Percentiles rank a stretch among this genome's conserved stretches.
Evolutionary conservation across 2,113 vertebrate genomes (phyloP).

Genomic region (Chaenocephalus aceratus): DNA sequence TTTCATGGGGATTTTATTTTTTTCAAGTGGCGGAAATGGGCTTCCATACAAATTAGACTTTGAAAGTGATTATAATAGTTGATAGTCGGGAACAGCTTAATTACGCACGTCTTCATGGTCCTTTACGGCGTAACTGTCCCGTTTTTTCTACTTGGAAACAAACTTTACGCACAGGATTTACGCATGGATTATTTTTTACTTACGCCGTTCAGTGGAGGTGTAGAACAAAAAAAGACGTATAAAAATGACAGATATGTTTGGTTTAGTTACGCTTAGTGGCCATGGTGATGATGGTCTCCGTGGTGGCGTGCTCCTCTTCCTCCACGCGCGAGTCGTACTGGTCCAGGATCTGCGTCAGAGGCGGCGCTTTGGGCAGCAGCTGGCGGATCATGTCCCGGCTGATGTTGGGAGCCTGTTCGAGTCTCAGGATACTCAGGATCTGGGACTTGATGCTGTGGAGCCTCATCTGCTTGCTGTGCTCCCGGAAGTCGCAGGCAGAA

Average conservation of each 20-base stretch:
- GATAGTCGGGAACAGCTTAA: background rate
- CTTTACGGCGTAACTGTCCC: background rate
- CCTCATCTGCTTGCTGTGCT: constrained; percentile 94
- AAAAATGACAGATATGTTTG: background rate
- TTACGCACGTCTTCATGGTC: background rate
- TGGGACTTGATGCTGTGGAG: constrained; percentile 97
- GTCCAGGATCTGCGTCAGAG: constrained; percentile 94
- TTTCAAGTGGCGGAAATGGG: too few species aligned
- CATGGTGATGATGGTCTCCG: constrained; percentile 98
- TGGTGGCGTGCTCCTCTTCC: constrained; percentile 93
- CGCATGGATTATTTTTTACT: constrained; percentile 31
- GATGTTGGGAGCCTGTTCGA: constrained; percentile 97
- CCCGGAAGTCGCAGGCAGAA: constrained; percentile 92
- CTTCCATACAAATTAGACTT: background rate
- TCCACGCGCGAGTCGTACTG: constrained; percentile 94
- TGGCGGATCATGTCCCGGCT: constrained; percentile 96
- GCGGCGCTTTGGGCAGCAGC: constrained; percentile 95
- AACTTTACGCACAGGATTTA: constrained; percentile 50
- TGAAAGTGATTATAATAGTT: background rate
- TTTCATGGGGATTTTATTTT: too few species aligned
- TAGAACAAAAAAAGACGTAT: background rate
- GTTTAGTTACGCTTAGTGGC: constrained; percentile 91
- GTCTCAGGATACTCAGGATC: constrained; percentile 96
- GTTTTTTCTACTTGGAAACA: background rate
- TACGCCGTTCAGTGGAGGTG: background rate